A percentile compares a stretch with the other conserved stretches of the same genome.
Conservation (phyloP, 2,888 invertebrate genomes). For the Gandaritis pyraliata region DNA sequence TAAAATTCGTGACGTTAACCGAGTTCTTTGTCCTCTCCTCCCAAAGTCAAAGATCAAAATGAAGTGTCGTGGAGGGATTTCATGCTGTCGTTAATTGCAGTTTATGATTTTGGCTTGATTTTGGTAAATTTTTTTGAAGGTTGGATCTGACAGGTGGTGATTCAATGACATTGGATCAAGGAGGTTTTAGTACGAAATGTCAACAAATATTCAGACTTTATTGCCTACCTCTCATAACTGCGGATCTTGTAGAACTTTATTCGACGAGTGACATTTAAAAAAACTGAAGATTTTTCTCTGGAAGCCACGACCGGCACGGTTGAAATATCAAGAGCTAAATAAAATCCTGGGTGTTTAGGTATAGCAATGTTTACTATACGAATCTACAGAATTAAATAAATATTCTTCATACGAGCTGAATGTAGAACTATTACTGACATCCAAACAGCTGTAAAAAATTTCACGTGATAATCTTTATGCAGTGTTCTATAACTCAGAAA, state of each 20-base stretch:
- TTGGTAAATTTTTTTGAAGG: conserved; percentile 35
- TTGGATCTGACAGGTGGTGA: conserved; percentile 37
- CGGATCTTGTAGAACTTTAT: conserved; percentile 18
- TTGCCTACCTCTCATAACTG: conserved; percentile 22
- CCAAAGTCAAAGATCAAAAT: conserved; percentile 18
- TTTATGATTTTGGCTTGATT: conserved; percentile 26
- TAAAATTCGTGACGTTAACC: conserved; percentile 42
- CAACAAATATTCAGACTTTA: conserved; percentile 18
- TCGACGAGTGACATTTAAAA: conserved; percentile 24
- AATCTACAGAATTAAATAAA: conserved; percentile 12
- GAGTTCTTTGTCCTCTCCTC: conserved; percentile 23
- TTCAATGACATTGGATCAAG: conserved; percentile 31
- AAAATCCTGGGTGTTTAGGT: conserved; percentile 11
- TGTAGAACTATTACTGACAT: conserved; percentile 20
- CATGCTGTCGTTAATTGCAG: conserved; percentile 12
- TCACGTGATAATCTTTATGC: conserved; percentile 11
- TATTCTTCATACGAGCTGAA: conserved; percentile 4
- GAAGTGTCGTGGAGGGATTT: conserved; percentile 4
- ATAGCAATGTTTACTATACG: conserved; percentile 10
- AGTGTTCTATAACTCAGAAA: conserved; percentile 1
- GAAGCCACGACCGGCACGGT: conserved; percentile 5
- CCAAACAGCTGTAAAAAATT: conserved; percentile 25
- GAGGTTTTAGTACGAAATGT: conserved; percentile 8
- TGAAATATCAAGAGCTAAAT: conserved; percentile 12
- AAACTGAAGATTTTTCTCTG: conserved; percentile 5